Evolutionary conservation across 1,140 invertebrate species (phyloP), one percentile per base, ranked within the genome.

Genomic region (Drosophila kanapiae): DNA sequence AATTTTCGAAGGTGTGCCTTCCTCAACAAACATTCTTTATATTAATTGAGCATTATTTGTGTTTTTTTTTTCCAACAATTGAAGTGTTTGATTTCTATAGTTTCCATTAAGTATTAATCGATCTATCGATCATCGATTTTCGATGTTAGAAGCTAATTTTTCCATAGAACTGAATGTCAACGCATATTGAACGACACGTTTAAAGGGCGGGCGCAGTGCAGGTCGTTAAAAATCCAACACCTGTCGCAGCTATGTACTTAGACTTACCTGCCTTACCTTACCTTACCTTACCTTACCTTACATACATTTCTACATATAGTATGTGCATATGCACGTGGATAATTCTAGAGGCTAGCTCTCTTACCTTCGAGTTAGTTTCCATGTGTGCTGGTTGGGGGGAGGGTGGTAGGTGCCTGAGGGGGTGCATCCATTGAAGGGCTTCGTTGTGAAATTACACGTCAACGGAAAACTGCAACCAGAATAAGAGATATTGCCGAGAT

Each of bases 361-460:
- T n/a, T 18, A 37, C 62, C 37, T 69, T 69, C 42, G 38, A 43
- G 61, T 67, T 67, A 48, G 43, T 38, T 40, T 31, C 31, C 42
- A 27, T 23, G 56, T 61, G 64, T 35, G 35, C 23, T 11, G 6
- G 2, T 13, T 23, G 31, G 18, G 54, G 11, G 47, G 31, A 6
- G 5, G 6, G 7, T 3, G 31, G 31, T 7, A 6, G 23, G 23
- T 23, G 1, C 13, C 1, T 1, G 59, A 13, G 60, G 38, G 61
- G 18, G n/a, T 51, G 63, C 60, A 51, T 49, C 71, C 60, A 76
- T 76, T 78, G 75, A 78, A 78, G 75, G 75, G 75, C 75, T 78
- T 78, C 75, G 65, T 68, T 77, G 75, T 40, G 67, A 78, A 78
- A 67, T 70, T 70, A 79, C 76, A 79, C 76, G 76, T 64, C 77